Base-by-base conservation (phyloP, 2,797 vertebrate genomes). In the Smutsia gigantea region DNA sequence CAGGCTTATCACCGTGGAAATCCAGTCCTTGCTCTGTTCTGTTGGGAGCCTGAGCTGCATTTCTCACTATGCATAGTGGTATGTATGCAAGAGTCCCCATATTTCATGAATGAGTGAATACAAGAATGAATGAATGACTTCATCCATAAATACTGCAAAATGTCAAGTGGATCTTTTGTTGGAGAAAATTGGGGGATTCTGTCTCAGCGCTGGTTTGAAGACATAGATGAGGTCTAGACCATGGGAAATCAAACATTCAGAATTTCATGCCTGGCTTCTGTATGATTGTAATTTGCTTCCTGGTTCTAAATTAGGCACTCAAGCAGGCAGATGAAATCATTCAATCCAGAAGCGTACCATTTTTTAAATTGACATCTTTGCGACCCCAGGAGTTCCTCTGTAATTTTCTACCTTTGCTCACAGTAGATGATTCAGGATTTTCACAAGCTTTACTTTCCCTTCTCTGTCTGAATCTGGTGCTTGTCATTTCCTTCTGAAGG, bases 291-390 rank as follows among this genome's bases (percentile, higher is more conserved):
- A 89, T 94, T 95, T 96, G 57, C 94, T 94, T 93, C 75, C 46
- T 85, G 55, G 53, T 92, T 95, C 85, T 92, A 88, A 95, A 92
- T 81, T 51, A 95, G 82, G 78, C 68, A 71, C 57, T 94, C 61
- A 49, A 93, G 79, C 37, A 79, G 55, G 37, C 74, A 72, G 92
- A 57, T 81, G 82, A 94, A 94, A 77, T 93, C 66, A 87, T 77
- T 95, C 81, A 81, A 19, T 94, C 51, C 51, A 78, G 34, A 92
- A 94, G 51, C 79, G 51, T 90, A 49, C 39, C 53, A 87, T 93
- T 97, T 93, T 66, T 49, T 7, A 83, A 94, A 97, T 91, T 90
- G 88, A 59, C 93, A 46, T 89, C 49, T 93, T 78, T n/a, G 90
- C 89, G 83, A 90, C 82, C 82, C 55, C 1, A 68, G 88, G 88